Conservation (phyloP, 2,797 vertebrate species). For the Ciconia nigra region DNA sequence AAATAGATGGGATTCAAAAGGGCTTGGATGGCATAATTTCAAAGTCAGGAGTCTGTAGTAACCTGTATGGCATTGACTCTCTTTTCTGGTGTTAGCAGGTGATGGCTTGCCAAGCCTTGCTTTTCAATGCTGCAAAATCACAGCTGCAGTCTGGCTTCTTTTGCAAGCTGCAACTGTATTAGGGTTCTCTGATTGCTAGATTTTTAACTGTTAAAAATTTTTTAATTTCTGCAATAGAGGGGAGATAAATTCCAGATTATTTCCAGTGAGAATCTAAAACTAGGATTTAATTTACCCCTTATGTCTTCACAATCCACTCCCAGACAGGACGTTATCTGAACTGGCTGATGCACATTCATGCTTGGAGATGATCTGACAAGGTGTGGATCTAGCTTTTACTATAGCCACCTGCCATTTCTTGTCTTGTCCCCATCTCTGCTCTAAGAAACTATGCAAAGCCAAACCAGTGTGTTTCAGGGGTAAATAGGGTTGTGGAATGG, state of each 20-base stretch:
- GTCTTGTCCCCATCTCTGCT: not conserved
- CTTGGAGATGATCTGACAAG: not conserved
- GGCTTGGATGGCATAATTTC: not conserved
- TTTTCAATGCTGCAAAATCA: not conserved
- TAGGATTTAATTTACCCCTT: not conserved
- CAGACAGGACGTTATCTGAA: not conserved
- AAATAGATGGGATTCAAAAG: not conserved
- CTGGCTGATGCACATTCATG: not conserved
- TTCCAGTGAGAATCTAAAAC: not conserved
- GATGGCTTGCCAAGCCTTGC: not conserved
- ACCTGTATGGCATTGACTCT: not conserved
- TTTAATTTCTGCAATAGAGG: not conserved
- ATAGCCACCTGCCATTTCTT: rapidly evolving
- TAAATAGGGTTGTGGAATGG: not conserved
- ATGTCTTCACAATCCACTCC: not conserved
- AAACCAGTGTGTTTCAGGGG: not conserved
- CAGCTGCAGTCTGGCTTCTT: not conserved
- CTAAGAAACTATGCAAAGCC: not conserved
- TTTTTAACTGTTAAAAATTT: not conserved
- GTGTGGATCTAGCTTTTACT: not conserved
- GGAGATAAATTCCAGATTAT: not conserved
- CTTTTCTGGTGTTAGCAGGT: not conserved
- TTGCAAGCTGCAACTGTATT: not conserved
- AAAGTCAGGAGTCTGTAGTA: not conserved
- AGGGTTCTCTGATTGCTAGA: not conserved